phyloP scores from a whole-genome alignment of 2,888 invertebrate species.

The Salticus scenicus region DNA sequence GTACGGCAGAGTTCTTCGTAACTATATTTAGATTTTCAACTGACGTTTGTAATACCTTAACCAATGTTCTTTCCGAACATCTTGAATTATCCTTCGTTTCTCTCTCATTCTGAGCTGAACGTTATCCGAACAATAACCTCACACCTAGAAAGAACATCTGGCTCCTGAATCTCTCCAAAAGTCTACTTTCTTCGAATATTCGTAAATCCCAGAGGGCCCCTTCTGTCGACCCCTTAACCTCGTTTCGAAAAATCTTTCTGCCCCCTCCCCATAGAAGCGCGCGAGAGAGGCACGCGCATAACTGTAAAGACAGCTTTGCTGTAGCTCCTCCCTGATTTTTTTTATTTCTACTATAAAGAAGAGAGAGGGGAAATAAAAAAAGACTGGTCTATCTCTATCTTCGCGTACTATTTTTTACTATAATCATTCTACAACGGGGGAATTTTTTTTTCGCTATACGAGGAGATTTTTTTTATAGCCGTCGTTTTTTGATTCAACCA shows the following conservation, averaged over 20 bases:
- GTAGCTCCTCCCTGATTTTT: slow-evolving; percentile 37
- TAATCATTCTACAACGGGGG: slow-evolving; percentile 36
- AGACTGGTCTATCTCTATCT: slow-evolving; percentile 10
- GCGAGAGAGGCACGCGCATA: slow-evolving; percentile 50
- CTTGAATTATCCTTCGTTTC: not conserved
- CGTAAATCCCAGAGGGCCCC: slow-evolving; percentile 42
- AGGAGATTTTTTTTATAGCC: slow-evolving; percentile 29
- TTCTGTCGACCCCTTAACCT: slow-evolving; percentile 59
- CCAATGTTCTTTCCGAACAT: not conserved
- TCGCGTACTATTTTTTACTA: slow-evolving; percentile 31
- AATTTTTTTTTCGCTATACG: slow-evolving; percentile 13
- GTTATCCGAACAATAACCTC: slow-evolving; percentile 46
- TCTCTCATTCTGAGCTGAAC: not conserved
- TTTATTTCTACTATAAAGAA: not conserved
- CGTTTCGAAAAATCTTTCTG: slow-evolving; percentile 36
- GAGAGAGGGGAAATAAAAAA: not conserved
- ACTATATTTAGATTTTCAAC: not conserved
- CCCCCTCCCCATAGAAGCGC: slow-evolving; percentile 21
- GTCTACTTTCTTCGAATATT: slow-evolving; percentile 32
- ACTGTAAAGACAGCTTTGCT: too few species aligned
- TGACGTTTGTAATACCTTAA: not conserved
- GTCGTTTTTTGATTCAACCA: slow-evolving; percentile 24
- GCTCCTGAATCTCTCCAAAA: slow-evolving; percentile 25
- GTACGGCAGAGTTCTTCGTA: not conserved
- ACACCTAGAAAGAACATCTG: slow-evolving; percentile 38